A percentile compares a stretch with the other conserved stretches of the same genome.
Conservation (phyloP, 1,140 invertebrate genomes). For the Drosophila bocqueti region DNA sequence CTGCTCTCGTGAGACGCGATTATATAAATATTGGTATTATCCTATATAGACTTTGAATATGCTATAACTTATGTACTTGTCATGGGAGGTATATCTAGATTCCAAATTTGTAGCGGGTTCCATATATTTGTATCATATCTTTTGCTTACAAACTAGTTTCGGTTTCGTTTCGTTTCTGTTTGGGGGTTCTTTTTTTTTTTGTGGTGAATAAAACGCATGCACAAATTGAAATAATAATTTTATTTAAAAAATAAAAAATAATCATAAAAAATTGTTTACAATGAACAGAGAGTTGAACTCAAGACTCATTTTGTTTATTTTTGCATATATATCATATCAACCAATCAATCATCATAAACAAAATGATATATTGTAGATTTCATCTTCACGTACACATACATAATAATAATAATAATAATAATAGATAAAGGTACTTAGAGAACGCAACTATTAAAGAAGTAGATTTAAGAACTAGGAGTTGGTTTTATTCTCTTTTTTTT, state of each 20-base stretch:
- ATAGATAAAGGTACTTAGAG: conserved; percentile 82
- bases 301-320: conserved; percentile 74
- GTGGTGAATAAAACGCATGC: conserved; percentile 73
- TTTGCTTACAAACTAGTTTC: conserved; percentile 27
- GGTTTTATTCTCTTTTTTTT: conserved; percentile 43
- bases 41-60: conserved; percentile 74
- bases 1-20: conserved; percentile 33
- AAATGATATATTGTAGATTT: conserved; percentile 60
- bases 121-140: conserved; percentile 73
- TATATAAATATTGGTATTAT: conserved; percentile 54
- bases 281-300: conserved; percentile 82
- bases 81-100: conserved; percentile 82
- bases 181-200: neutral
- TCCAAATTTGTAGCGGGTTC: conserved; percentile 81
- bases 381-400: conserved; percentile 61
- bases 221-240: conserved; percentile 81
- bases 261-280: conserved; percentile 82
- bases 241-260: conserved; percentile 83
- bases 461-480: conserved; percentile 79
- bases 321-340: conserved; percentile 50
- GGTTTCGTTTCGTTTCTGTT: neutral
- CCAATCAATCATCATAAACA: conserved; percentile 60
- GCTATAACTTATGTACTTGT: conserved; percentile 68
- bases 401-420: conserved; percentile 51
- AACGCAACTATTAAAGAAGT: conserved; percentile 74